Evolutionary conservation across 2,888 invertebrate genomes (phyloP), one percentile per base, ranked within the genome.

Genomic region (Scaptomyza polygonia): DNA sequence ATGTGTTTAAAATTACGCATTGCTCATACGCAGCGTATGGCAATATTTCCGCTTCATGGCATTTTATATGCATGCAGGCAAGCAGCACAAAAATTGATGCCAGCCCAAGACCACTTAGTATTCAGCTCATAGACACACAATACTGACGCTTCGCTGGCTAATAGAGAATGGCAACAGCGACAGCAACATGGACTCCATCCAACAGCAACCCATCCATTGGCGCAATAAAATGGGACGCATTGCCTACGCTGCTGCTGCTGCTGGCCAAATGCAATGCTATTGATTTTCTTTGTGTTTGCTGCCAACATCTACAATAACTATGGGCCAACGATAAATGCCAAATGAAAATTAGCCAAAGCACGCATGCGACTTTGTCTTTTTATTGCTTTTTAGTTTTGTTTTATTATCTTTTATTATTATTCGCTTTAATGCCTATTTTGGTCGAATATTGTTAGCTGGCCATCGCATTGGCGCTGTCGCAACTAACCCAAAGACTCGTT

Each of bases 1-100:
- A 83, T 87, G 79, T 74, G 77, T 87, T 82, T 85, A 79, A 86
- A 88, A 88, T 88, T 79, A 86, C 86, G 80, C 86, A 86, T 84
- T 84, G 71, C 88, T 84, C 83, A 88, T 84, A 86, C 84, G 84
- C 84, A 77, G 77, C 83, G 86, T 84, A 83, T 79, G 79, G 72
- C 86, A 82, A 83, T 84, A 83, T 84, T 86, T 83, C 68, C 82
- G 82, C 87, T 86, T 67, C 58, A 72, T 63, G 40, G 81, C 67
- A 55, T 48, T 83, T 69, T 68, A 66, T 83, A 70, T 68, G 72
- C 52, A 65, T 55, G 56, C 67, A 55, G 47, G 36, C 44, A 51
- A 27, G 34, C 32, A 47, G 39, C n/a, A 30, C n/a, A 45, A 55
- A 44, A 32, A 66, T 49, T 32, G 48, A 65, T 45, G 53, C 75